Evolutionary conservation across 2,797 vertebrate species (phyloP).

Genomic region (Xerus rutilus): DNA sequence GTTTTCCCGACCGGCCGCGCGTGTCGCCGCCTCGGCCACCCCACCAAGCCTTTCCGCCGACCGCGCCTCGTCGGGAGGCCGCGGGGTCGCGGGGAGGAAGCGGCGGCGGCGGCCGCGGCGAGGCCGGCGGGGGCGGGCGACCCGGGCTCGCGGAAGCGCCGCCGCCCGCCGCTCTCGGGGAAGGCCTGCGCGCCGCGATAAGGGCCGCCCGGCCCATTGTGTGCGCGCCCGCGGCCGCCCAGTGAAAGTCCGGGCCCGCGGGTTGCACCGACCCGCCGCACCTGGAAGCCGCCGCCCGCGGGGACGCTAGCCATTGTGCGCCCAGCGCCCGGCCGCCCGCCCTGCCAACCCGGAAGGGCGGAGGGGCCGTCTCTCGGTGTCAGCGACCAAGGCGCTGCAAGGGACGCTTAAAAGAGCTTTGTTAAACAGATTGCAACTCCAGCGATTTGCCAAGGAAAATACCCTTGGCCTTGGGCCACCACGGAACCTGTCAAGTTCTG

Average conservation of each 20-base stretch:
- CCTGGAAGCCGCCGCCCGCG: constrained; percentile 48
- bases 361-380: not conserved
- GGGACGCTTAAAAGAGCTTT: not conserved
- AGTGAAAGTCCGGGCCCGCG: constrained; percentile 11
- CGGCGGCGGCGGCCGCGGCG: constrained; percentile 70
- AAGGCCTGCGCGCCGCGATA: constrained; percentile 86
- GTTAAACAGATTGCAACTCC: accelerated
- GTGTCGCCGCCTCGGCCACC: constrained; percentile 87
- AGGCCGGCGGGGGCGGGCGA: constrained; percentile 70
- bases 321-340: not conserved
- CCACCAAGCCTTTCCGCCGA: constrained; percentile 84
- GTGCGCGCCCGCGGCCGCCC: constrained; percentile 66
- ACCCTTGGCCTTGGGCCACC: not conserved
- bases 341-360: constrained; percentile 46
- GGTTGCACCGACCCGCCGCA: not conserved
- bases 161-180: constrained; percentile 87
- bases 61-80: constrained; percentile 72
- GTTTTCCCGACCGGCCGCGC: constrained; percentile 86
- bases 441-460: not conserved
- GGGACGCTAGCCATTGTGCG: not conserved
- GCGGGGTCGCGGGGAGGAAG: constrained; percentile 64
- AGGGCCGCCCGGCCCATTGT: constrained; percentile 81
- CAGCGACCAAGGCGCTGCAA: not conserved
- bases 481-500: not conserved
- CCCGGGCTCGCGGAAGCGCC: constrained; percentile 66